These are phyloP conservation scores for Drosophila prolongata DNA, from an alignment of 2,888 invertebrate species.

Conservation along the genomic window DNA sequence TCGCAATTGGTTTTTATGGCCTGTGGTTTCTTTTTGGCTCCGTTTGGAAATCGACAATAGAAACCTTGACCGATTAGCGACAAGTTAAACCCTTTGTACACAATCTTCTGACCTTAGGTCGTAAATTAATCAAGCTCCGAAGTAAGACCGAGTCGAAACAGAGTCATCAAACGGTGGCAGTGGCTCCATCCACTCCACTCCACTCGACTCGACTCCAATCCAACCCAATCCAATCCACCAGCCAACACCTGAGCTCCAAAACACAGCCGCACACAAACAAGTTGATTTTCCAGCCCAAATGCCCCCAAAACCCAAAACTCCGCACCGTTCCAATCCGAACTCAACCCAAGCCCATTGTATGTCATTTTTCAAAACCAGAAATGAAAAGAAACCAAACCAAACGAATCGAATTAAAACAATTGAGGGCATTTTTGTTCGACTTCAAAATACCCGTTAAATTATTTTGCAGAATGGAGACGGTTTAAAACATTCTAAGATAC, in stretches of 20 bases:
- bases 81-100: slow-evolving; percentile 61
- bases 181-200: slow-evolving; percentile 18
- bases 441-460: background rate
- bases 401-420: slow-evolving; percentile 37
- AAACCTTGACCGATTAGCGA: slow-evolving; percentile 72
- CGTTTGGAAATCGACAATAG: slow-evolving; percentile 24
- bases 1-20: slow-evolving; percentile 46
- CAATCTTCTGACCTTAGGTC: slow-evolving; percentile 58
- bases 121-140: slow-evolving; percentile 72
- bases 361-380: slow-evolving; percentile 77
- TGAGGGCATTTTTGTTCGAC: background rate
- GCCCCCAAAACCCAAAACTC: slow-evolving; percentile 32
- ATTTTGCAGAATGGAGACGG: background rate
- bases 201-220: slow-evolving; percentile 20
- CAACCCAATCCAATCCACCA: slow-evolving; percentile 14
- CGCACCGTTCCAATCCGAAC: slow-evolving; percentile 29
- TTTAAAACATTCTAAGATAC: too few relatives aligned
- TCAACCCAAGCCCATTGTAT: slow-evolving; percentile 67
- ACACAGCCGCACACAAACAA: slow-evolving; percentile 66
- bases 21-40: slow-evolving; percentile 28
- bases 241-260: slow-evolving; percentile 55
- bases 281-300: slow-evolving; percentile 71
- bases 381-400: slow-evolving; percentile 61
- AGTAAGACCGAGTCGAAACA: slow-evolving; percentile 55
- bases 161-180: slow-evolving; percentile 70